Evolutionary conservation across 2,888 invertebrate genomes (phyloP).

Genomic region (Hemithea aestivaria): DNA sequence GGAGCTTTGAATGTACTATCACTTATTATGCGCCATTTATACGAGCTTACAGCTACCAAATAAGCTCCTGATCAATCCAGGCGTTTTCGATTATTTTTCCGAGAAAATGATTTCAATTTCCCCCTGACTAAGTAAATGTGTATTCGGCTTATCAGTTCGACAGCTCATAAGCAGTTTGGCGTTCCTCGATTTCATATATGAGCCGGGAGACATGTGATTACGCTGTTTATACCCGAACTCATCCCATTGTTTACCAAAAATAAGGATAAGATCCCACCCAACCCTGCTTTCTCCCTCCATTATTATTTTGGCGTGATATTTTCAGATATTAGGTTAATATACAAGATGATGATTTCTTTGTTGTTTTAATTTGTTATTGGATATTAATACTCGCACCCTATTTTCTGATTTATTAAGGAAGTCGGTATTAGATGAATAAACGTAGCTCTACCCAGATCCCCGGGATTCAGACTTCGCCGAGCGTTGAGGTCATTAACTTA

Average conservation of each 20-base stretch:
- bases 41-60: not conserved
- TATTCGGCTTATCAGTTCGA: conserved; percentile 44
- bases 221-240: conserved; percentile 37
- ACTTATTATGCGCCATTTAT: not conserved
- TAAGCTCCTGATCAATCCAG: conserved; percentile 13
- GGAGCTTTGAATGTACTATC: not conserved
- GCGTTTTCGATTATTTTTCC: conserved; percentile 16
- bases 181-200: conserved; percentile 31
- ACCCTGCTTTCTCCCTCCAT: not conserved
- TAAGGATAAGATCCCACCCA: not conserved
- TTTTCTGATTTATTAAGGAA: too few relatives aligned
- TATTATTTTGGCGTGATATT: too few relatives aligned
- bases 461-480: too few relatives aligned
- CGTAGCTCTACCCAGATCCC: too few relatives aligned
- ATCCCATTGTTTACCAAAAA: conserved; percentile 27
- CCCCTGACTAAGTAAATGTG: conserved; percentile 38
- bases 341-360: too few relatives aligned
- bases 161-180: conserved; percentile 45
- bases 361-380: too few relatives aligned
- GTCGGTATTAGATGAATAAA: too few relatives aligned
- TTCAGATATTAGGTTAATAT: too few relatives aligned
- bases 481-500: too few relatives aligned
- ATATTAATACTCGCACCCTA: too few relatives aligned
- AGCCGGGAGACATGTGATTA: conserved; percentile 24
- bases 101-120: conserved; percentile 49